Percentiles rank a stretch among this genome's conserved stretches.
phyloP scores from a whole-genome alignment of 2,888 invertebrate genomes.

The Scrobipalpa atriplicella region DNA sequence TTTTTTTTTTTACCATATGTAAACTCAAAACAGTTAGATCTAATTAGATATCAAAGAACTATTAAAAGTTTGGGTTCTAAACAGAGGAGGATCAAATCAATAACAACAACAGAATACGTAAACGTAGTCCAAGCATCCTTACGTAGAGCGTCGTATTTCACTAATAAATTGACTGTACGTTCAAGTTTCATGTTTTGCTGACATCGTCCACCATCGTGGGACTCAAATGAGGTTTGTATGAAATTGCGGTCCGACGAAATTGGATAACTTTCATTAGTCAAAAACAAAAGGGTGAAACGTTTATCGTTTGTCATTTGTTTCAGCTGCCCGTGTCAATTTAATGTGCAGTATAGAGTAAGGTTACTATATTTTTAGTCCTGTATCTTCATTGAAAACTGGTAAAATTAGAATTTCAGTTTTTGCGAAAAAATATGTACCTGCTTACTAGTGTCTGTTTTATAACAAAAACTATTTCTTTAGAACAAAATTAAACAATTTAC shows the following conservation, averaged over 20 bases:
- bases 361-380: not conserved
- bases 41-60: too few relatives aligned
- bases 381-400: not conserved
- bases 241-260: slow-evolving; percentile 36
- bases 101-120: not conserved
- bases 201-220: slow-evolving; percentile 32
- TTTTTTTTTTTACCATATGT: too few relatives aligned
- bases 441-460: too few relatives aligned
- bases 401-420: too few relatives aligned
- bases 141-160: slow-evolving; percentile 7
- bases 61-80: not conserved
- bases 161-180: slow-evolving; percentile 32
- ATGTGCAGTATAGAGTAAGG: not conserved
- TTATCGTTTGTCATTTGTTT: slow-evolving; percentile 20
- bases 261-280: slow-evolving; percentile 32
- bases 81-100: not conserved
- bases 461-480: too few relatives aligned
- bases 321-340: not conserved
- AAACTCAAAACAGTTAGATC: too few relatives aligned
- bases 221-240: slow-evolving; percentile 39
- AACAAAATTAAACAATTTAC: too few relatives aligned
- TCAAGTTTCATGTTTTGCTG: slow-evolving; percentile 35
- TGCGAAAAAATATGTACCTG: too few relatives aligned
- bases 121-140: not conserved
- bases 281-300: slow-evolving; percentile 11